Evolutionary conservation across 2,113 vertebrate genomes (phyloP), one percentile per base, ranked within the genome.

Genomic region (Sphyrna mokarran): DNA sequence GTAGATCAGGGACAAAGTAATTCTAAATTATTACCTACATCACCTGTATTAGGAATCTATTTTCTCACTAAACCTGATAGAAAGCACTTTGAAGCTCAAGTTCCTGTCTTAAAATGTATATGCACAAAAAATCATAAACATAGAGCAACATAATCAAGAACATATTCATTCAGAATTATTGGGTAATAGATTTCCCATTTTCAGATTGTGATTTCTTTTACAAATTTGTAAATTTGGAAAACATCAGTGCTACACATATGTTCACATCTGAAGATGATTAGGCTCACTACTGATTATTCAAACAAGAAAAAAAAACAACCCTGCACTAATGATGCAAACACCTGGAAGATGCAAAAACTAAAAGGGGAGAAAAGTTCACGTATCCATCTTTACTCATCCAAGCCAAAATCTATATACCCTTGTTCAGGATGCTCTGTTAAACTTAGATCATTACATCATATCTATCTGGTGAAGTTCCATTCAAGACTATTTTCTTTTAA

Each of bases 161-260:
- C 96, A 68, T 0, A 26, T 14, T 48, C 70, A 23, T 95, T 96
- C 93, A 85, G 93, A 48, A 37, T 96, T 37, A 95, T 4, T 0
- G 96, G 96, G 95, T 87, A 0, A 66, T 96, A 96, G 89, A 95
- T 94, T 96, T 96, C 96, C 96, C 95, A 95, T 96, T 90, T 70
- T 0, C 0, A 80, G 33, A 80, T 80, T 80, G n/a, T 37, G 78
- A 5, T 20, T 83, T 83, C 80, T 16, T 83, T 83, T 83, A 40
- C 37, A 43, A 43, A 43, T 20, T 40, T 37, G 33, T 83, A n/a
- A 83, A 37, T 80, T 37, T 80, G n/a, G 76, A 13, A 76, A 80
- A 33, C 37, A n/a, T 37, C 76, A 16, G 33, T 80, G 76, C 11
- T 37, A 80, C 33, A 80, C 14, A 3, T 37, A 14, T 16, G 3